These are phyloP conservation scores for Catostylus mosaicus DNA, from an alignment of 30 jellyfish, hydroid and myxozoan genomes.

Conservation along the genomic window DNA sequence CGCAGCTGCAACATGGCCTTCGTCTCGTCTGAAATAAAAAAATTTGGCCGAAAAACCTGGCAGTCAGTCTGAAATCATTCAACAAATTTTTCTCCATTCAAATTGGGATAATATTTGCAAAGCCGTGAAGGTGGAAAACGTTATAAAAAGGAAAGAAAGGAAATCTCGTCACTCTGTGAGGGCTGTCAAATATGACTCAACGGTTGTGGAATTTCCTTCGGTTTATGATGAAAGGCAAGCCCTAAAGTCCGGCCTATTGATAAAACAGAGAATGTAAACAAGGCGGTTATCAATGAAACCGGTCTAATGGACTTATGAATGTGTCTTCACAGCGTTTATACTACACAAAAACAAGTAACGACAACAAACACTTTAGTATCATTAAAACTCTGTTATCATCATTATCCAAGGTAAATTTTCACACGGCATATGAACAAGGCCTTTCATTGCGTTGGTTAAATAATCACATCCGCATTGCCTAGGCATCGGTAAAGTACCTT, in stretches of 20 bases:
- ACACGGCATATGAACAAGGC: constrained; percentile 1
- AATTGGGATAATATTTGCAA: too few relatives aligned
- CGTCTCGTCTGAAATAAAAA: too few relatives aligned
- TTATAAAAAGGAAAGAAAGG: too few relatives aligned
- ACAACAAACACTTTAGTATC: neutral
- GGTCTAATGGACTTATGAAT: neutral
- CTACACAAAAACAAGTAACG: neutral
- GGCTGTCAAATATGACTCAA: neutral
- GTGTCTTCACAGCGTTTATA: neutral
- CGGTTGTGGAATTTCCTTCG: neutral
- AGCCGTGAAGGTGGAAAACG: too few relatives aligned
- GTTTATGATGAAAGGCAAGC: neutral
- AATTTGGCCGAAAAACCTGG: too few relatives aligned
- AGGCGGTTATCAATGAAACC: neutral
- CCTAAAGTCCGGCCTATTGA: neutral
- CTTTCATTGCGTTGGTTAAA: neutral
- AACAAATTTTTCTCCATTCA: too few relatives aligned
- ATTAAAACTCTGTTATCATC: neutral
- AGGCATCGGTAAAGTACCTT: too few relatives aligned
- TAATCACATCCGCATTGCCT: too few relatives aligned
- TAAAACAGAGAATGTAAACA: neutral
- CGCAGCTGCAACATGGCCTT: too few relatives aligned
- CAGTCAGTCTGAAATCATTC: too few relatives aligned
- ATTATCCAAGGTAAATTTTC: neutral
- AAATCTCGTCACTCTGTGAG: neutral